Conservation (phyloP, 2,888 invertebrate genomes). For the Caenorhabditis sp. region DNA sequence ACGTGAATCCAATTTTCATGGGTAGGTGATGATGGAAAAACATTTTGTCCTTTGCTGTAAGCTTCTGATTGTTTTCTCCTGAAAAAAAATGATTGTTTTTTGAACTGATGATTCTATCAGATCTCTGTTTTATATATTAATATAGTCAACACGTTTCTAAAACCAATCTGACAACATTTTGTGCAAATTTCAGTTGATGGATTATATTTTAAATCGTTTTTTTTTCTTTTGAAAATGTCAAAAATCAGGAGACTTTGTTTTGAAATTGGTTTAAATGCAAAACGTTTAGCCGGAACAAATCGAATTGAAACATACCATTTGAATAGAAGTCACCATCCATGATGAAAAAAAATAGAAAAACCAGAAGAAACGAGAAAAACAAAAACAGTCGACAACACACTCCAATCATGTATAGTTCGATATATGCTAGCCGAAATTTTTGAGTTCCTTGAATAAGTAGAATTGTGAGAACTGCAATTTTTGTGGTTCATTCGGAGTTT, state of each 20-base stretch:
- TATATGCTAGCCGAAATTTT: conserved; percentile 28
- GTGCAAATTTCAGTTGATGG: neutral
- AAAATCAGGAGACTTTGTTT: too few species aligned
- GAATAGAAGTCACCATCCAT: neutral
- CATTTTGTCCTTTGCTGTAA: neutral
- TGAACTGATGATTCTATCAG: neutral
- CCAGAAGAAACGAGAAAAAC: conserved; percentile 28
- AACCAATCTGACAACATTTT: neutral
- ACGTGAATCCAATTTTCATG: conserved; percentile 36
- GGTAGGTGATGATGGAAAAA: conserved; percentile 37
- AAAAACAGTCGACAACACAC: conserved; percentile 28
- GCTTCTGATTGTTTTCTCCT: neutral
- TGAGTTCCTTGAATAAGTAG: conserved; percentile 34
- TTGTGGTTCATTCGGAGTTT: neutral
- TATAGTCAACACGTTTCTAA: neutral
- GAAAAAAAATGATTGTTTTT: neutral
- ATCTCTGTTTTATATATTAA: neutral
- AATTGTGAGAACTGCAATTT: conserved; percentile 25
- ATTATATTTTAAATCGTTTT: neutral
- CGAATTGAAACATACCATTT: neutral
- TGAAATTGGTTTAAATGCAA: neutral
- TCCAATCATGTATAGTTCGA: conserved; percentile 37
- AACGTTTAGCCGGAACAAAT: neutral
- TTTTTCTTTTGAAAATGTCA: neutral
- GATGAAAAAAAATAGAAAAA: conserved; percentile 25